Evolutionary conservation across 1,140 invertebrate genomes (phyloP), one percentile per base, ranked within the genome.

Genomic region (Linepithema humile): DNA sequence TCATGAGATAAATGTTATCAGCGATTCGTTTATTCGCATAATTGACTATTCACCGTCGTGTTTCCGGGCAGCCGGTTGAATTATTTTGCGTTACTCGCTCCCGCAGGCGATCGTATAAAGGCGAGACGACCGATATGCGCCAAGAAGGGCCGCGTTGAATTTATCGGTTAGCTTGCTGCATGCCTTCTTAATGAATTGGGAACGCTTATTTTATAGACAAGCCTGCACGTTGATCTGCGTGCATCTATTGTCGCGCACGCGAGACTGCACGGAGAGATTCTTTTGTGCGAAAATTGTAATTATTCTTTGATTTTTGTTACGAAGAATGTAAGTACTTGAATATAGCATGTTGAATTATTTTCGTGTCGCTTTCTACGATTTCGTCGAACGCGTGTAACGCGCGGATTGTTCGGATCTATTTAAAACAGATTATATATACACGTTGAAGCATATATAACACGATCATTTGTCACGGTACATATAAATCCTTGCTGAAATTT

Each of bases 41-140:
- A 48, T 69, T 40, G n/a, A 40, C 60, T 64, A 20, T 70, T 70
- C 48, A 26, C 17, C 29, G 26, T 70, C n/a, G n/a, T n/a, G 20
- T 35, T 17, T 50, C 29, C 67, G n/a, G n/a, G 17, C 48, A n/a
- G n/a, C n/a, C n/a, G n/a, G n/a, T n/a, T 50, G 29, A 70, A 70
- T 70, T 53, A 50, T 10, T 38, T 70, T 9, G 5, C 29, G 45
- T 40, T 57, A 57, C 38, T 55, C 57, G 17, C 38, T 26, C 26
- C 26, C 7, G 32, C 35, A 69, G 67, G 12, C 59, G 77, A 84
- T 80, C 73, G 6, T n/a, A 40, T 45, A 26, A 69, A 9, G 26
- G n/a, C 40, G 40, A 23, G 57, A 65, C 78, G 64, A 64, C 35
- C 82, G 82, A 86, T 84, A 86, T 60, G 64, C n/a, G 38, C 53